A percentile compares a stretch with the other conserved stretches of the same genome.
phyloP scores from a whole-genome alignment of 2,888 invertebrate genomes.

The Xestoiulus laeticollis region DNA sequence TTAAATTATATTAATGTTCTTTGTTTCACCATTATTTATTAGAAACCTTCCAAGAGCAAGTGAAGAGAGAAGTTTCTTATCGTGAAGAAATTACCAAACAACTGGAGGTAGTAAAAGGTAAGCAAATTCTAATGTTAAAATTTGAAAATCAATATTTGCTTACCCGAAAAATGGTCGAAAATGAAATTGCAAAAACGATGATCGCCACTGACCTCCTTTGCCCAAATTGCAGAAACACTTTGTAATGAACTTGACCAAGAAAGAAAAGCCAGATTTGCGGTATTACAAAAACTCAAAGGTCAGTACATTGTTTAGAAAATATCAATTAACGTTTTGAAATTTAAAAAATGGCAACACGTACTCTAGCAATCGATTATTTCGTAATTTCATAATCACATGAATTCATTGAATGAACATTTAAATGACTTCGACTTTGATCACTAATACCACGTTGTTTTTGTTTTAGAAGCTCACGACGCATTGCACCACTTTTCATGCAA shows the following conservation, averaged over 20 bases:
- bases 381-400: conserved; percentile 31
- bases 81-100: conserved; percentile 63
- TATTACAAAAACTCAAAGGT: conserved; percentile 64
- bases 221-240: conserved; percentile 60
- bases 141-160: not conserved
- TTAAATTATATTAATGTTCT: not conserved
- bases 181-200: conserved; percentile 26
- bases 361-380: not conserved
- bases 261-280: conserved; percentile 61
- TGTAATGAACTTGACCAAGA: conserved; percentile 63
- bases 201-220: not conserved
- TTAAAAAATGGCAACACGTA: not conserved
- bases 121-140: not conserved
- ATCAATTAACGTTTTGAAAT: not conserved
- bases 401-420: not conserved
- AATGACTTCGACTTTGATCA: not conserved
- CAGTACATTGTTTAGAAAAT: conserved; percentile 53
- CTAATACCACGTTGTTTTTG: conserved; percentile 50
- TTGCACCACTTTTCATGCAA: conserved; percentile 63
- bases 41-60: conserved; percentile 63
- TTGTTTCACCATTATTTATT: not conserved
- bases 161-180: conserved; percentile 31
- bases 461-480: conserved; percentile 63
- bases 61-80: conserved; percentile 61
- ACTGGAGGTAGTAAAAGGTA: conserved; percentile 63